Percentiles rank a stretch among this genome's conserved stretches.
Conservation (phyloP, 2,113 vertebrate species). For the Dolichallabes microphthalmus region DNA sequence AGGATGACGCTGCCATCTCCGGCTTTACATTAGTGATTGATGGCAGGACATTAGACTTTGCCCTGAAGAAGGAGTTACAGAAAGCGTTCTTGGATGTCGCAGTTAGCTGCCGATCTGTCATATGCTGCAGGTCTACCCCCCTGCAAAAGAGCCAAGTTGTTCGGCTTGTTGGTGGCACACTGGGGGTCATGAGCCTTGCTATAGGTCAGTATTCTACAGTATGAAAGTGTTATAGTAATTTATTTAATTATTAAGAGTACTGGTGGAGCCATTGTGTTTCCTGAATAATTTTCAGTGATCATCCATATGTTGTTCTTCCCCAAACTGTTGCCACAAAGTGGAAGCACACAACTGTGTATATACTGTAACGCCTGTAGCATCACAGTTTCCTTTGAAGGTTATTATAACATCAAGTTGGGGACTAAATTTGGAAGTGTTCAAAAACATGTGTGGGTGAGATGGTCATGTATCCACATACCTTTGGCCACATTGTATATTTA, state of each 20-base stretch:
- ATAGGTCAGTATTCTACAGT: constrained; percentile 75
- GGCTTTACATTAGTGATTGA: constrained; percentile 76
- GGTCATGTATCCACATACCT: neutral
- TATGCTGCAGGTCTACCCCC: constrained; percentile 83
- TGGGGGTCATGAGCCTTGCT: constrained; percentile 79
- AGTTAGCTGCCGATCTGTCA: constrained; percentile 72
- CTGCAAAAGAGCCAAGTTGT: constrained; percentile 86
- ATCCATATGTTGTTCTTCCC: neutral
- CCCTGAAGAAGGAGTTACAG: constrained; percentile 73
- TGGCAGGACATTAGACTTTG: constrained; percentile 77
- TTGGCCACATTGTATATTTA: neutral
- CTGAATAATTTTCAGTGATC: neutral
- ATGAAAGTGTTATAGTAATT: neutral
- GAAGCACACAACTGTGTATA: neutral
- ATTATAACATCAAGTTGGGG: neutral
- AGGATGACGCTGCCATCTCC: constrained; percentile 3
- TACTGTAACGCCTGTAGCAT: neutral
- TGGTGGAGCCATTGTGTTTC: neutral
- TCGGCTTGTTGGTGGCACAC: constrained; percentile 70
- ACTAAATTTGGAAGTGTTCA: neutral
- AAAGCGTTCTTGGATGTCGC: constrained; percentile 74
- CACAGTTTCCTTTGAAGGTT: neutral
- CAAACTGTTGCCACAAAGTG: neutral
- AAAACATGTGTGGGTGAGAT: neutral
- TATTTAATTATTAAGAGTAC: neutral